Conservation (phyloP, 2,113 vertebrate species). For the Hemichromis elongatus region DNA sequence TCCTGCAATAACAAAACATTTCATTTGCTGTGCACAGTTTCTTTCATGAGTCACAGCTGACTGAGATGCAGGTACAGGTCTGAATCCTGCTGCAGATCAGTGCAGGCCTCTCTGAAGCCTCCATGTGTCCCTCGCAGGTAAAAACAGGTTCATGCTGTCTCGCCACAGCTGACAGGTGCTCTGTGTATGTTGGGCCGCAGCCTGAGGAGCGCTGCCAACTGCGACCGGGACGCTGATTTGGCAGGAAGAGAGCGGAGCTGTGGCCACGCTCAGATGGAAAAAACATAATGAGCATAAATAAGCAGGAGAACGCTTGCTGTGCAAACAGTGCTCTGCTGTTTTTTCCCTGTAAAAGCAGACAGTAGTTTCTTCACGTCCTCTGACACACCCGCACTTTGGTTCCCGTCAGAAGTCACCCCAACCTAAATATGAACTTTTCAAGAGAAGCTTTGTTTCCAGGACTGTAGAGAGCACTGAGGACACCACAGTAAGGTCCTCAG, state of each 20-base stretch:
- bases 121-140: neutral
- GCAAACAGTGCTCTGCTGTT: conserved; percentile 9
- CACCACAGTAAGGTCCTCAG: neutral
- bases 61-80: neutral
- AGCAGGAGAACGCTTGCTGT: neutral
- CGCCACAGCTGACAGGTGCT: conserved; percentile 49
- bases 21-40: neutral
- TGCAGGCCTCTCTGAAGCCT: neutral
- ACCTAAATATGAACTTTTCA: neutral
- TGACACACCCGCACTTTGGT: neutral
- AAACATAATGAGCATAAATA: conserved; percentile 49
- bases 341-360: neutral
- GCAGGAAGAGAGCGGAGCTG: conserved; percentile 1
- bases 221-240: conserved; percentile 29
- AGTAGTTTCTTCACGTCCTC: neutral
- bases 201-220: conserved; percentile 35
- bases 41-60: neutral
- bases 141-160: conserved; percentile 19
- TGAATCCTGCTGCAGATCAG: neutral
- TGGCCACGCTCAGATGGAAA: conserved; percentile 33
- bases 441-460: neutral
- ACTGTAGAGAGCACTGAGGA: neutral
- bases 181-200: conserved; percentile 22
- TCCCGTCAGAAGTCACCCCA: neutral
- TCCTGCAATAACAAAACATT: neutral